Percentiles rank a stretch among this genome's conserved stretches.
phyloP scores from a whole-genome alignment of 2,797 vertebrate genomes.

The Chiroxiphia lanceolata region DNA sequence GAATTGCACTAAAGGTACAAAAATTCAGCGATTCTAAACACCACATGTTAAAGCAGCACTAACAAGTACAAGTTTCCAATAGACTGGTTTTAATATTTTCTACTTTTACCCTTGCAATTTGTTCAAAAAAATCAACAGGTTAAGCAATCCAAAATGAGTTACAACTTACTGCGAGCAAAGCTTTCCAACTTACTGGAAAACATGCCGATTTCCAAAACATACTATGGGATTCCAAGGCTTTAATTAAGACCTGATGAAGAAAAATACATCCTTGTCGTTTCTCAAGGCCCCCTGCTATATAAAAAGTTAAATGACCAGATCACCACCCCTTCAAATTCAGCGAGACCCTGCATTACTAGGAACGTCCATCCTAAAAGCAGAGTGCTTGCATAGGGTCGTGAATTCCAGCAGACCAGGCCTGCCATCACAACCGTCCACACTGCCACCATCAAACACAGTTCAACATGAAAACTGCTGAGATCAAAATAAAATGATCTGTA shows the following conservation, averaged over 20 bases:
- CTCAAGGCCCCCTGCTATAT: neutral
- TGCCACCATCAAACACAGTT: neutral
- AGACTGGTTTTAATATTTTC: neutral
- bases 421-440: neutral
- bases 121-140: neutral
- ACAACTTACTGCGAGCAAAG: neutral
- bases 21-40: neutral
- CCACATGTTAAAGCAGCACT: accelerated
- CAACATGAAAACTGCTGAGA: neutral
- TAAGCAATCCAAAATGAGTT: neutral
- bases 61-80: neutral
- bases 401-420: neutral
- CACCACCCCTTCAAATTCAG: neutral
- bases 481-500: neutral
- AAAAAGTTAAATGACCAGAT: neutral
- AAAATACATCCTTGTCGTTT: neutral
- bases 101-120: neutral
- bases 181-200: constrained; percentile 13
- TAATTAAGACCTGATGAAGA: neutral
- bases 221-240: neutral
- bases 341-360: neutral
- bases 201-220: neutral
- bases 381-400: neutral
- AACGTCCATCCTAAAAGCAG: neutral
- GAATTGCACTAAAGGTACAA: neutral